Conservation (phyloP, 1,140 invertebrate genomes). For the Drosophila pseudoananassae region DNA sequence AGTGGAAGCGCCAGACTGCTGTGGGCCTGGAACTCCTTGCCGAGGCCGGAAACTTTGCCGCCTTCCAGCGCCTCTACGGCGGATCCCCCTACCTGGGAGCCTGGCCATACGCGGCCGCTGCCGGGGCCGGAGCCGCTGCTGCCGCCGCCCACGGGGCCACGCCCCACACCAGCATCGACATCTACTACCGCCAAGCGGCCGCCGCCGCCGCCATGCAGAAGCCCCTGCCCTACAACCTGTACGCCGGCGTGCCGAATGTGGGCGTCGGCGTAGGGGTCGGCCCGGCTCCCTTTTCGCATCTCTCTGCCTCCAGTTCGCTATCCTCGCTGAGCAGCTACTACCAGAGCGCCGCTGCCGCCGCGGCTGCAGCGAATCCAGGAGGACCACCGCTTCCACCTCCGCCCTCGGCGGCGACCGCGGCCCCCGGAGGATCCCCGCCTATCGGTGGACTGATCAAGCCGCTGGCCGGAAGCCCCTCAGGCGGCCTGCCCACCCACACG, state of each 20-base stretch:
- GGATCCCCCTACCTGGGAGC: constrained; percentile 88
- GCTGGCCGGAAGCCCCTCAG: background rate
- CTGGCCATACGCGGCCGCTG: constrained; percentile 85
- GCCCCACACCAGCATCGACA: constrained; percentile 88
- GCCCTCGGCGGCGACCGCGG: background rate
- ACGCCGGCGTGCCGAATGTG: constrained; percentile 78
- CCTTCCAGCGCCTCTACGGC: constrained; percentile 97
- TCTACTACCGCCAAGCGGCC: constrained; percentile 91
- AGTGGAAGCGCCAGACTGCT: constrained; percentile 99
- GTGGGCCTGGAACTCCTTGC: constrained; percentile 97
- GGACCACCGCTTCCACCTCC: constrained; percentile 25
- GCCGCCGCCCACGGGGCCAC: constrained; percentile 85
- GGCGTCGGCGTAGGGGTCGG: constrained; percentile 41
- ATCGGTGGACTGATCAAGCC: constrained; percentile 2
- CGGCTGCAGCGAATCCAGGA: constrained; percentile 44
- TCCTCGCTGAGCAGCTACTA: constrained; percentile 84
- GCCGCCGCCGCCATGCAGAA: constrained; percentile 91
- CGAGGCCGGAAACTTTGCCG: constrained; percentile 98
- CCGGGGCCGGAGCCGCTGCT: constrained; percentile 72
- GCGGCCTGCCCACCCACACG: background rate
- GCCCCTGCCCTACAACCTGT: constrained; percentile 91
- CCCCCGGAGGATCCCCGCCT: background rate
- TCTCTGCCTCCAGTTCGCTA: constrained; percentile 82
- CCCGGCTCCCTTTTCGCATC: constrained; percentile 76
- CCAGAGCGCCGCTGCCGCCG: constrained; percentile 71